These are phyloP conservation scores for rabbit (Oryctolagus cuniculus) DNA, from an alignment of 2,113 vertebrate species.

Conservation along the genomic window DNA sequence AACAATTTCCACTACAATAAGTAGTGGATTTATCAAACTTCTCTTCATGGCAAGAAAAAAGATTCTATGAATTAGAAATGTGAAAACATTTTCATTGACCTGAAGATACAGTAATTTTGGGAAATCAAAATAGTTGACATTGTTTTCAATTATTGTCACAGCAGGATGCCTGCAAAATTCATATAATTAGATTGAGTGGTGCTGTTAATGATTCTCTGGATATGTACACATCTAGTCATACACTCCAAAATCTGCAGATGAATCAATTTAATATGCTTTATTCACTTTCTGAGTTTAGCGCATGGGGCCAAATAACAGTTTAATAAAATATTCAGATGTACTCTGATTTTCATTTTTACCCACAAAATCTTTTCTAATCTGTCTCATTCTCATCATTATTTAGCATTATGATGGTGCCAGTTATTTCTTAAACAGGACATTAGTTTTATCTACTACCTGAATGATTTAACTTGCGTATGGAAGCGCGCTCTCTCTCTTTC, in stretches of 20 bases:
- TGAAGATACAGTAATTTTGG: conserved; percentile 50
- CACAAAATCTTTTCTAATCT: too few species aligned
- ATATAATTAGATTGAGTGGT: conserved; percentile 24
- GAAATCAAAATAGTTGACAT: conserved; percentile 37
- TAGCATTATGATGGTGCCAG: too few species aligned
- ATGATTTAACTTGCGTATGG: neutral
- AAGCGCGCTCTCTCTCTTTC: too few species aligned
- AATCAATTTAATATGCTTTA: too few species aligned
- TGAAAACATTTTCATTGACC: conserved; percentile 65
- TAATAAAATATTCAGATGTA: too few species aligned
- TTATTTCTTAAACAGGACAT: neutral
- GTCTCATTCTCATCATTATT: too few species aligned
- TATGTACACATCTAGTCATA: neutral
- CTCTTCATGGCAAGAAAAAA: neutral
- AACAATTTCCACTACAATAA: conserved; percentile 39
- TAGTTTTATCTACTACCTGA: neutral
- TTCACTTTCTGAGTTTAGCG: too few species aligned
- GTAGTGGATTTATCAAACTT: conserved; percentile 21
- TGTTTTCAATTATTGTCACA: conserved; percentile 71
- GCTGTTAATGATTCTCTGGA: conserved; percentile 14
- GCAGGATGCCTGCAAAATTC: conserved; percentile 55
- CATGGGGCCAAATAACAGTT: too few species aligned
- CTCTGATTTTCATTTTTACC: too few species aligned
- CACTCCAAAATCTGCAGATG: neutral
- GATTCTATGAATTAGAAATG: conserved; percentile 4